Conservation (phyloP, 1,140 invertebrate genomes). For the Aricia agestis region DNA sequence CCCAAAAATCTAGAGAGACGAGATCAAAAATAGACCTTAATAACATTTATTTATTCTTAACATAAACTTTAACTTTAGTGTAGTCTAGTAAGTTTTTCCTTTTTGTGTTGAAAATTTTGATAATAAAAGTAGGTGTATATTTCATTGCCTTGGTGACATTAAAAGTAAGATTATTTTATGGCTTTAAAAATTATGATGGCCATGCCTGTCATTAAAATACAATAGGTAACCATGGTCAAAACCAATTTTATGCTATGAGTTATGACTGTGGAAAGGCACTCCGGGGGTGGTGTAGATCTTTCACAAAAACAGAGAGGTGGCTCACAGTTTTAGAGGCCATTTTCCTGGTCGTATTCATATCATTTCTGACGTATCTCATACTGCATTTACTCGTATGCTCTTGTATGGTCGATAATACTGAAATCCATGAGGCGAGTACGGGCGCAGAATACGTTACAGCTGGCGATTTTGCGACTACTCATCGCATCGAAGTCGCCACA, state of each 20-base stretch:
- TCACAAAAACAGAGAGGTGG: conserved; percentile 47
- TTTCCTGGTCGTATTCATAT: conserved; percentile 42
- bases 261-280: conserved; percentile 50
- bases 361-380: conserved; percentile 48
- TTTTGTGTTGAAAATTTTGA: too few species aligned
- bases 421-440: background rate
- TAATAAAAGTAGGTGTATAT: too few species aligned
- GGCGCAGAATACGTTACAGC: background rate
- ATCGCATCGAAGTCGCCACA: background rate
- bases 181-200: background rate
- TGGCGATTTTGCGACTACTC: too few species aligned
- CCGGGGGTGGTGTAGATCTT: conserved; percentile 55
- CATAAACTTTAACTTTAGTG: too few species aligned
- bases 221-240: background rate
- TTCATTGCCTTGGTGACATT: too few species aligned
- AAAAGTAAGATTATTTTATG: too few species aligned
- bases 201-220: background rate
- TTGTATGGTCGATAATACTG: conserved; percentile 32
- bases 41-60: too few species aligned
- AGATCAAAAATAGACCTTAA: conserved; percentile 13
- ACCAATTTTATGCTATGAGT: conserved; percentile 33
- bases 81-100: too few species aligned
- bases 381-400: conserved; percentile 37
- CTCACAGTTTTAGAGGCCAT: conserved; percentile 43
- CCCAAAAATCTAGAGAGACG: conserved; percentile 17